Conservation (phyloP, 2,113 vertebrate species). For the Pelecanoides urinatrix region DNA sequence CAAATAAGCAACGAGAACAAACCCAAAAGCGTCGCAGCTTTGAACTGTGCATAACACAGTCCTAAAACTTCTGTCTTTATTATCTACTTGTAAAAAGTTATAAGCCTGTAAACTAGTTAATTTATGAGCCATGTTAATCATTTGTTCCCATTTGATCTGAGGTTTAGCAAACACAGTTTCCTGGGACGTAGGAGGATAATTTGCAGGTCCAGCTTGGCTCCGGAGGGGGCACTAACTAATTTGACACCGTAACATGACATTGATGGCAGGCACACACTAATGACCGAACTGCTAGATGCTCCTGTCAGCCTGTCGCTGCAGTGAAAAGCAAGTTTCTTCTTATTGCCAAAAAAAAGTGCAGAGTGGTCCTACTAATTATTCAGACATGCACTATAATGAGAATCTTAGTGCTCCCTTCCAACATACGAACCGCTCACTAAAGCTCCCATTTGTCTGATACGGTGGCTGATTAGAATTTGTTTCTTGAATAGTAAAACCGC, state of each 20-base stretch:
- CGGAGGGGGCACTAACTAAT: constrained; percentile 73
- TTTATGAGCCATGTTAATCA: constrained; percentile 75
- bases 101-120: constrained; percentile 73
- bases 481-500: constrained; percentile 70
- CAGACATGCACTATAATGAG: constrained; percentile 73
- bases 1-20: neutral
- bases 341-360: constrained; percentile 42
- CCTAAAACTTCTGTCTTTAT: constrained; percentile 67
- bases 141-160: constrained; percentile 70
- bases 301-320: constrained; percentile 72
- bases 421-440: constrained; percentile 43
- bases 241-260: constrained; percentile 70
- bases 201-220: constrained; percentile 69
- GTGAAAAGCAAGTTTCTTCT: constrained; percentile 56
- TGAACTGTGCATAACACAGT: neutral
- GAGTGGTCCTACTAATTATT: constrained; percentile 73
- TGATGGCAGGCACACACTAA: constrained; percentile 70
- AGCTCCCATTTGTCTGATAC: constrained; percentile 74
- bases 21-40: neutral
- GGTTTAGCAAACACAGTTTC: constrained; percentile 69
- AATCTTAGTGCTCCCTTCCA: constrained; percentile 67
- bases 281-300: constrained; percentile 56
- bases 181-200: constrained; percentile 68
- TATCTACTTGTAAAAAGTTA: constrained; percentile 76
- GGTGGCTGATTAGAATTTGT: constrained; percentile 74